Conservation (phyloP, 2,888 invertebrate genomes). For the Belgica antarctica region DNA sequence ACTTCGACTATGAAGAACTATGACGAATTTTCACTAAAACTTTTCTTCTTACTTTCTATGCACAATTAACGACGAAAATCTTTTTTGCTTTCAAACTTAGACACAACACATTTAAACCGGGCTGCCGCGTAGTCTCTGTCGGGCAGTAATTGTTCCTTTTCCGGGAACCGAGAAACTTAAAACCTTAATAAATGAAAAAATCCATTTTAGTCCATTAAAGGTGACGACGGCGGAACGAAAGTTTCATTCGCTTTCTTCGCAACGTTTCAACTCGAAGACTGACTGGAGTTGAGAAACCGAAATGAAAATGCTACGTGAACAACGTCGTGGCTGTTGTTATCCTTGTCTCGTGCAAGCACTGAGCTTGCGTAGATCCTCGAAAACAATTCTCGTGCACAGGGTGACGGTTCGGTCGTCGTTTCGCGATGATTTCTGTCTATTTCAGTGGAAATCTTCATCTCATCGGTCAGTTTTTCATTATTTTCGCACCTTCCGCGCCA, state of each 20-base stretch:
- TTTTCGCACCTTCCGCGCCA: not conserved
- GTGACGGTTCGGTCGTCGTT: not conserved
- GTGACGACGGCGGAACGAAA: conserved; percentile 13
- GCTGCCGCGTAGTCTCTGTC: not conserved
- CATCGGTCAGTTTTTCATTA: not conserved
- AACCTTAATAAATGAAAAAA: conserved; percentile 20
- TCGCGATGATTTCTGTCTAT: no score
- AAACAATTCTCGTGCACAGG: conserved; percentile 1
- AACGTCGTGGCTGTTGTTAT: not conserved
- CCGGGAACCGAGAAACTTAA: not conserved
- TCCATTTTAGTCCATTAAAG: conserved; percentile 26
- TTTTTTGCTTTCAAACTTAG: not conserved
- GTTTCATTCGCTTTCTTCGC: conserved; percentile 17
- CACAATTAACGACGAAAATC: conserved; percentile 2
- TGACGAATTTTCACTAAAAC: not conserved
- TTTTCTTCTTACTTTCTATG: no score
- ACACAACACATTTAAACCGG: not conserved
- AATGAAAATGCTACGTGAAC: conserved; percentile 15
- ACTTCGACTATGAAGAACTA: not conserved
- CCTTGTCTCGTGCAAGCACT: not conserved
- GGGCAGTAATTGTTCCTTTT: conserved; percentile 5
- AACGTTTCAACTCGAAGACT: conserved; percentile 41
- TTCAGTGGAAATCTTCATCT: no score
- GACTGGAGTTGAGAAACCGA: conserved; percentile 28
- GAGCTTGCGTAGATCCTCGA: conserved; percentile 5